Conservation (phyloP, 2,113 vertebrate genomes). For the Protobothrops flavoviridis region DNA sequence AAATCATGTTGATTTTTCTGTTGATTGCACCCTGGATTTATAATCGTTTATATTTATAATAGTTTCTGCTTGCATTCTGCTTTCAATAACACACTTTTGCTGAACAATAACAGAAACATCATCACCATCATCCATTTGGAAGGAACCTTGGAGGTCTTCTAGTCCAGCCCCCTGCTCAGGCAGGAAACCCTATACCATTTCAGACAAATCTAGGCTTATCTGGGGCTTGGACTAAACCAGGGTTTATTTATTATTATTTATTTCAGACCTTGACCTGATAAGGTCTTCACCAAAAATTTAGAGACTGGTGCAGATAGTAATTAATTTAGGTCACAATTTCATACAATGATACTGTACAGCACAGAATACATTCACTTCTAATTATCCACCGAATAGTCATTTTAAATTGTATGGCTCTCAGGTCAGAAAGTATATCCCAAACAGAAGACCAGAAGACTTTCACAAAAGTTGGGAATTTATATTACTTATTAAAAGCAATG, state of each 20-base stretch:
- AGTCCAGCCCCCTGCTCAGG: too few relatives aligned
- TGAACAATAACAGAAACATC: too few relatives aligned
- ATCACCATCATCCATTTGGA: too few relatives aligned
- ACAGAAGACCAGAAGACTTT: neutral
- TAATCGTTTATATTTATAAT: neutral
- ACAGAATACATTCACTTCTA: neutral
- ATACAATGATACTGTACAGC: neutral
- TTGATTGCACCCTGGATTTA: neutral
- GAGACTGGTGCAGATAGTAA: neutral
- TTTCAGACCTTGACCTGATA: neutral
- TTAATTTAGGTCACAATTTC: neutral
- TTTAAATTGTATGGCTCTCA: neutral
- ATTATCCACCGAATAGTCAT: neutral
- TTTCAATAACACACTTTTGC: neutral
- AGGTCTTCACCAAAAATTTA: neutral
- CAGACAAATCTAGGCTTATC: neutral
- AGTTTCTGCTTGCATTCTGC: neutral
- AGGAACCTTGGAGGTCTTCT: too few relatives aligned
- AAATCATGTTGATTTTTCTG: neutral
- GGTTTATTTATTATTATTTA: neutral
- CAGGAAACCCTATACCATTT: too few relatives aligned
- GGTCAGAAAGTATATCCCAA: neutral
- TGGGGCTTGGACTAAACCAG: neutral
- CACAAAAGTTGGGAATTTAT: neutral
- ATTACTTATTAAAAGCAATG: neutral